Base-by-base conservation (phyloP, 2,888 invertebrate species). In the Druceiella hillmani region DNA sequence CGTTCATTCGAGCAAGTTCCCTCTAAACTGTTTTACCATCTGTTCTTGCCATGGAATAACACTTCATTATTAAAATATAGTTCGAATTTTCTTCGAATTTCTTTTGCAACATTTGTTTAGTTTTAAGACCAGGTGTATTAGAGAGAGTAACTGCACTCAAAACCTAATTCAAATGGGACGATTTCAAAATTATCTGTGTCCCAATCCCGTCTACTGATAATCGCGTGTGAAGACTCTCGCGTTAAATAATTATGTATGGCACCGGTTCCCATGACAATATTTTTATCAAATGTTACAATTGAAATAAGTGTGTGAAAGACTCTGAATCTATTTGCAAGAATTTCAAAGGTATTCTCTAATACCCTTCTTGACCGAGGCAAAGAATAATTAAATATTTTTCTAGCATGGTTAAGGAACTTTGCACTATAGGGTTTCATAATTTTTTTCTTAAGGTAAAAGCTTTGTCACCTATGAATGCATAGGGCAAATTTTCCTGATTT, bases 21-120 rank as follows among this genome's bases (percentile, higher is more conserved):
- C n/a, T n/a, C n/a, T n/a, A n/a, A n/a, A n/a, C n/a, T n/a, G n/a
- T n/a, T n/a, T n/a, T n/a, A n/a, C n/a, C n/a, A n/a, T n/a, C n/a
- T n/a, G n/a, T n/a, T n/a, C n/a, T n/a, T n/a, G n/a, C n/a, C n/a
- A n/a, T 7, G 40, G 36, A 12, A 41, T 36, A 15, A 12, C 12
- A 9, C 40, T 26, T 24, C 31, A 31, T 28, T 34, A 15, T 14
- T 26, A 37, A 41, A 41, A 27, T 41, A 37, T n/a, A 27, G 12
- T 9, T 11, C 11, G 20, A 25, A 41, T 14, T 41, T 11, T n/a
- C 28, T 14, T 31, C 40, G 26, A n/a, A 32, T 12, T 11, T 7
- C 11, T 9, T 15, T 27, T 15, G 40, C 40, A 13, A 13, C 11
- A 20, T 13, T 9, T 14, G 17, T 14, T 3, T 26, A 14, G 9